These are phyloP conservation scores for Coturnix japonica DNA, from an alignment of 2,113 vertebrate genomes.

Conservation along the genomic window DNA sequence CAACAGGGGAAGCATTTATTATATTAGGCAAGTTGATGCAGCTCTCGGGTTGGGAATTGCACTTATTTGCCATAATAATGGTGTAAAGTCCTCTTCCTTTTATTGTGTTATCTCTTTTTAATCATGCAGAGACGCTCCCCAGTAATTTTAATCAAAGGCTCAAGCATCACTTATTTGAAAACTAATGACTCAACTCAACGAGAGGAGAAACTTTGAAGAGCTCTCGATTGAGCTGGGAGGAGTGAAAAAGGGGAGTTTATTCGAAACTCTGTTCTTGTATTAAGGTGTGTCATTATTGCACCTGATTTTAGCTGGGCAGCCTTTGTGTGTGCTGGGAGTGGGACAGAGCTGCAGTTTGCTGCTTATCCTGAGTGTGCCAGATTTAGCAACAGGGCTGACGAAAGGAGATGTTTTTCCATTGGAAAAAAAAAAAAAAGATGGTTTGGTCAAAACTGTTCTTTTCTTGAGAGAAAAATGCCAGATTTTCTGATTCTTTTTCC, in stretches of 20 bases:
- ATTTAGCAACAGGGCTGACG: neutral
- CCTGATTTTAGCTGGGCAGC: neutral
- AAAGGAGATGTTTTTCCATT: neutral
- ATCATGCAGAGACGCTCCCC: slow-evolving; percentile 56
- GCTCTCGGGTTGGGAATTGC: slow-evolving; percentile 57
- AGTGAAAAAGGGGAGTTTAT: neutral
- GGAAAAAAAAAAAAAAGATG: neutral
- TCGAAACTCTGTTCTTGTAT: neutral
- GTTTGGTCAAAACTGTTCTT: neutral
- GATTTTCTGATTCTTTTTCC: neutral
- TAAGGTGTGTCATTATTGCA: neutral
- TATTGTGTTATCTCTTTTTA: slow-evolving; percentile 71
- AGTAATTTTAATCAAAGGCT: slow-evolving; percentile 75
- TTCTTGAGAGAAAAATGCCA: neutral
- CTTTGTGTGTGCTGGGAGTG: neutral
- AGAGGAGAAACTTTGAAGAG: slow-evolving; percentile 66
- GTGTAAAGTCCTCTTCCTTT: slow-evolving; percentile 48
- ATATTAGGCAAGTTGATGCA: slow-evolving; percentile 62
- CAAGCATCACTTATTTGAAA: slow-evolving; percentile 62
- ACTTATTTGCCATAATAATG: slow-evolving; percentile 54
- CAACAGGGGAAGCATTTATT: slow-evolving; percentile 62
- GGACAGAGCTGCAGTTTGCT: neutral
- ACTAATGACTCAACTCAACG: slow-evolving; percentile 54
- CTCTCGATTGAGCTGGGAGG: slow-evolving; percentile 17
- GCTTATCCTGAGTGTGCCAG: neutral